A percentile compares a stretch with the other conserved stretches of the same genome.
Conservation (phyloP, 2,113 vertebrate genomes). For the Leptocoma aspasia region DNA sequence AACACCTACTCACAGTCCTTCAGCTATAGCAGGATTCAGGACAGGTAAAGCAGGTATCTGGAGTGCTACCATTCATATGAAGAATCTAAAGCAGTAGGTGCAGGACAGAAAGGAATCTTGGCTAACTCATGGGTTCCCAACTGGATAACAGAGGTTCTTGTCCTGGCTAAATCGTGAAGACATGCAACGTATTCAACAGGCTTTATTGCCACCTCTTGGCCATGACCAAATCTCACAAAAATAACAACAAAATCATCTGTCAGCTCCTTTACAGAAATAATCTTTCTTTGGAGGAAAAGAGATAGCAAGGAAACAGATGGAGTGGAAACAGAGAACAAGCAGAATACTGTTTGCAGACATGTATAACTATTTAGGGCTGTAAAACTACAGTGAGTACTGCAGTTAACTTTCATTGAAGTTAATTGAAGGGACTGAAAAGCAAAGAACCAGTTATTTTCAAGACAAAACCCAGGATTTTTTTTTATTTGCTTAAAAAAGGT, state of each 20-base stretch:
- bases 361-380: neutral
- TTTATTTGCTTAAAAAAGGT: neutral
- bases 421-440: neutral
- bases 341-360: neutral
- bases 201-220: slow-evolving; percentile 45
- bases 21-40: neutral
- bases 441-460: neutral
- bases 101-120: neutral
- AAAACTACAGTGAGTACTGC: neutral
- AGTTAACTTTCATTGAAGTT: neutral
- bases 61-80: neutral
- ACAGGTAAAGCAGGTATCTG: neutral
- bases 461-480: neutral
- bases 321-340: neutral
- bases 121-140: neutral
- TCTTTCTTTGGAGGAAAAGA: neutral
- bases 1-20: neutral
- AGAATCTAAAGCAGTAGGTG: neutral
- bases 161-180: neutral
- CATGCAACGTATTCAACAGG: neutral
- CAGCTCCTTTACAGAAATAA: neutral
- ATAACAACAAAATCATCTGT: neutral
- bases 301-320: neutral
- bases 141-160: neutral
- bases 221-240: neutral